Conservation (phyloP, 2,888 invertebrate genomes). For the Eupithecia exiguata region DNA sequence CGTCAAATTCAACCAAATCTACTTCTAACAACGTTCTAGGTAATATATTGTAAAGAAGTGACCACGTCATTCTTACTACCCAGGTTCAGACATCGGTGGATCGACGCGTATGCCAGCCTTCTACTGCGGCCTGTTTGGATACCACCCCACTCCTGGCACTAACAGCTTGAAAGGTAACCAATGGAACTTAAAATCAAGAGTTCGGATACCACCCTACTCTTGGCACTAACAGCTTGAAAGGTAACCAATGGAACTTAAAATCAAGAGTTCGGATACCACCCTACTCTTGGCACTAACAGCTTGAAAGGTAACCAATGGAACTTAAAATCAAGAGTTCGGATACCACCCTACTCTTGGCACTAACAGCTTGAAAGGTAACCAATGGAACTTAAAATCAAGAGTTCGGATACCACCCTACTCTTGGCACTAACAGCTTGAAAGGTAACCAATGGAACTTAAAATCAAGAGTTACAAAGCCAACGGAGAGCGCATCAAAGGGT, state of each 20-base stretch:
- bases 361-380: slow-evolving; percentile 73
- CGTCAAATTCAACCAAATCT: no score
- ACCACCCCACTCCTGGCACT: slow-evolving; percentile 89
- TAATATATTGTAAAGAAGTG: background rate
- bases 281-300: slow-evolving; percentile 84
- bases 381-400: background rate
- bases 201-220: slow-evolving; percentile 92
- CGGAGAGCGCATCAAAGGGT: no score
- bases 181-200: no score
- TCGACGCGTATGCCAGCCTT: slow-evolving; percentile 96
- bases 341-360: slow-evolving; percentile 89
- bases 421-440: slow-evolving; percentile 78
- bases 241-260: slow-evolving; percentile 39
- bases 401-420: slow-evolving; percentile 93
- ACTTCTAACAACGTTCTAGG: no score
- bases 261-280: slow-evolving; percentile 87
- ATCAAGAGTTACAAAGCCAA: background rate
- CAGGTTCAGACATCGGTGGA: slow-evolving; percentile 95
- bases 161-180: no score
- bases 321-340: slow-evolving; percentile 70
- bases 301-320: slow-evolving; percentile 62
- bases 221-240: slow-evolving; percentile 78
- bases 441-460: slow-evolving; percentile 49
- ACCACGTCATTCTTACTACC: background rate
- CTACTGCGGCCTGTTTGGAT: slow-evolving; percentile 95